Conservation (phyloP, 2,113 vertebrate species). For the Catharus fuscescens region DNA sequence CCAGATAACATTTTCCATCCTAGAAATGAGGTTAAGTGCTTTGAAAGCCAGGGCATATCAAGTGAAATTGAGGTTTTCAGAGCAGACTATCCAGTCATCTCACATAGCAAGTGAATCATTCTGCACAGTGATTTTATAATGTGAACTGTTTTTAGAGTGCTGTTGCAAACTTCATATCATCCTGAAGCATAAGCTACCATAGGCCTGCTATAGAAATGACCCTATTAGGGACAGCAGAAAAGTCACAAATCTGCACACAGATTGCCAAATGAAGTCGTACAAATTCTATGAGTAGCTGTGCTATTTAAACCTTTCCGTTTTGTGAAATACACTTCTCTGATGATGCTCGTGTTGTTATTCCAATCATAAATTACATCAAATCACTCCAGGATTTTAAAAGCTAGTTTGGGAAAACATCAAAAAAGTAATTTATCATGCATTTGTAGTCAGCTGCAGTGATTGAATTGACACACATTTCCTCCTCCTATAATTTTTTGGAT, state of each 20-base stretch:
- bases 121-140: neutral
- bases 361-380: neutral
- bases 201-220: neutral
- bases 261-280: neutral
- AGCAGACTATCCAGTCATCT: slow-evolving; percentile 50
- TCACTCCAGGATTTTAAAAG: neutral
- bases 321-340: neutral
- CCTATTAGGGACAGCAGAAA: neutral
- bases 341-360: neutral
- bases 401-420: neutral
- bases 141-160: neutral
- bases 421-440: neutral
- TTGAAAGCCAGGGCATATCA: slow-evolving; percentile 51
- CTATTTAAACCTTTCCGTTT: neutral
- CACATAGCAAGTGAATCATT: slow-evolving; percentile 40
- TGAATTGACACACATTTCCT: neutral
- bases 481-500: neutral
- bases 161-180: neutral
- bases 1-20: slow-evolving; percentile 24
- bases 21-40: slow-evolving; percentile 50
- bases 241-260: neutral
- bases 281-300: neutral
- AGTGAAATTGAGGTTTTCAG: slow-evolving; percentile 59
- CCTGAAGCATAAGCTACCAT: neutral
- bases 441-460: neutral